These are phyloP conservation scores for Lampropteryx suffumata DNA, from an alignment of 2,888 invertebrate species.

Conservation along the genomic window DNA sequence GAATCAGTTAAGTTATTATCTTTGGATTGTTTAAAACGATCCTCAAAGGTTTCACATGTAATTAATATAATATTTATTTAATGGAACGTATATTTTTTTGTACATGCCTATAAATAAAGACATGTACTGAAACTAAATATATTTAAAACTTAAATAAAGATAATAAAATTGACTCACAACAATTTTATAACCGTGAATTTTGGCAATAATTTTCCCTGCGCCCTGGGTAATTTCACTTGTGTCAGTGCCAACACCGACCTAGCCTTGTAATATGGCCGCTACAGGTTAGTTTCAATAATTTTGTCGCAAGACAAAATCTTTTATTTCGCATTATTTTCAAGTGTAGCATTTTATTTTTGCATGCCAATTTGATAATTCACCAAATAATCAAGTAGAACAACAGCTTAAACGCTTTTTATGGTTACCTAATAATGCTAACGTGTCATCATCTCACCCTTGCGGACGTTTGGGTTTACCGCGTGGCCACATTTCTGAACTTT, in stretches of 20 bases:
- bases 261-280: slow-evolving; percentile 88
- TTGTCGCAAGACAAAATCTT: slow-evolving; percentile 76
- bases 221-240: slow-evolving; percentile 32
- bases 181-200: too few relatives aligned
- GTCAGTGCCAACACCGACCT: slow-evolving; percentile 74
- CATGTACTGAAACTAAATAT: too few relatives aligned
- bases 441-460: slow-evolving; percentile 80
- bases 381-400: slow-evolving; percentile 34
- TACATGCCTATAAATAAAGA: too few relatives aligned
- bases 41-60: too few relatives aligned
- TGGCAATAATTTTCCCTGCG: slow-evolving; percentile 1
- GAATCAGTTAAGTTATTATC: too few relatives aligned
- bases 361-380: slow-evolving; percentile 41
- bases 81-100: too few relatives aligned
- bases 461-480: slow-evolving; percentile 82
- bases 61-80: too few relatives aligned
- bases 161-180: too few relatives aligned
- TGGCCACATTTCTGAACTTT: slow-evolving; percentile 76
- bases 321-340: slow-evolving; percentile 41
- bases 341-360: slow-evolving; percentile 41
- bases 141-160: too few relatives aligned
- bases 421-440: slow-evolving; percentile 78
- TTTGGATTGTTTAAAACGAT: too few relatives aligned
- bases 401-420: slow-evolving; percentile 40
- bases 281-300: slow-evolving; percentile 85